A percentile compares a stretch with the other conserved stretches of the same genome.
Conservation (phyloP, 64 coral and sea anemone genomes). For the Montipora efflorescens region DNA sequence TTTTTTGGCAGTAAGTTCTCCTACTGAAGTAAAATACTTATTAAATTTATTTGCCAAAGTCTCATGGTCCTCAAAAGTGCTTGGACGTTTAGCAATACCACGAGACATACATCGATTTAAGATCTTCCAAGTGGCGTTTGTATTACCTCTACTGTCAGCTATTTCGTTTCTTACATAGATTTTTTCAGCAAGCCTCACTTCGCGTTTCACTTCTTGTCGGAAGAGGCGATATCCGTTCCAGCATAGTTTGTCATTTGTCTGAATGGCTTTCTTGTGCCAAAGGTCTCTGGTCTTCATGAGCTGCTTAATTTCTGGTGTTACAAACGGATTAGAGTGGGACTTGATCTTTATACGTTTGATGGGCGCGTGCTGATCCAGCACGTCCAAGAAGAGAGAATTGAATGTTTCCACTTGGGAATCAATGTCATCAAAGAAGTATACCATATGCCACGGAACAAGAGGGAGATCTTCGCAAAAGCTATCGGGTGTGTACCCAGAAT, state of each 20-base stretch:
- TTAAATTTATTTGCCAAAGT: too few species aligned
- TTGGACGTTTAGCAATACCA: too few species aligned
- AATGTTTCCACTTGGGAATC: conserved; percentile 37
- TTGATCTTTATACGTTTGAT: conserved; percentile 49
- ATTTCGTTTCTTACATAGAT: too few species aligned
- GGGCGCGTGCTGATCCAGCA: conserved; percentile 23
- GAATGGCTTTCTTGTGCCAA: conserved; percentile 54
- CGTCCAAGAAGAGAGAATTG: conserved; percentile 50
- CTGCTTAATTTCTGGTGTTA: conserved; percentile 62
- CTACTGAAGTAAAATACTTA: too few species aligned
- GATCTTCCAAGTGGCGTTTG: too few species aligned
- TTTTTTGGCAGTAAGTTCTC: too few species aligned
- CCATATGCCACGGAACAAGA: conserved; percentile 37
- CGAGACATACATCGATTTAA: too few species aligned
- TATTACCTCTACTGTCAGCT: too few species aligned
- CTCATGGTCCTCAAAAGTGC: too few species aligned
- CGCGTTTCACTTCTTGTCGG: conserved; percentile 56
- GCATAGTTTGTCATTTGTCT: conserved; percentile 42
- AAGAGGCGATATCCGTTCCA: conserved; percentile 40
- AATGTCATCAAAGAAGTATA: conserved; percentile 49
- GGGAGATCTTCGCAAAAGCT: conserved; percentile 35
- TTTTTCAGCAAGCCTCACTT: conserved; percentile 37
- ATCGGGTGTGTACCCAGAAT: conserved; percentile 4
- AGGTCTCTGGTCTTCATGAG: conserved; percentile 54
- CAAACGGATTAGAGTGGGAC: conserved; percentile 34